These are phyloP conservation scores for Anodontia alba DNA, from an alignment of 2,888 invertebrate genomes.

Conservation along the genomic window DNA sequence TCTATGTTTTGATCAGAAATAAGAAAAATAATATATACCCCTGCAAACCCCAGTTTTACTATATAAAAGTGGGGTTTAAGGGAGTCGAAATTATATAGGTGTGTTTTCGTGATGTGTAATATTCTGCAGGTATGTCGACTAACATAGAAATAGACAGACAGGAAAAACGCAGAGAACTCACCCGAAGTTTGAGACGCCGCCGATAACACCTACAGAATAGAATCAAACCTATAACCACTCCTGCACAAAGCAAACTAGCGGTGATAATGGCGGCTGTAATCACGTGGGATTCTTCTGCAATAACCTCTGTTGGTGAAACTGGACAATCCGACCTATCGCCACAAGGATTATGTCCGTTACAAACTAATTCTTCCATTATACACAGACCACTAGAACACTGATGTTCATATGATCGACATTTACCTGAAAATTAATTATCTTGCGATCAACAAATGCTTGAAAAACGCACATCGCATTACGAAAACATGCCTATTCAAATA, in stretches of 20 bases:
- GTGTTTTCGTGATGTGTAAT: no score
- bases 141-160: no score
- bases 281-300: slow-evolving; percentile 32
- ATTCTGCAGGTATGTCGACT: no score
- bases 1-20: no score
- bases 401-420: slow-evolving; percentile 52
- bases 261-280: slow-evolving; percentile 27
- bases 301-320: slow-evolving; percentile 20
- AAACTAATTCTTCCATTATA: slow-evolving; percentile 55
- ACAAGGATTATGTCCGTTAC: slow-evolving; percentile 60
- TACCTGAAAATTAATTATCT: slow-evolving; percentile 41
- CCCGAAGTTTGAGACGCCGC: slow-evolving; percentile 33
- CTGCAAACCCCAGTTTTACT: no score
- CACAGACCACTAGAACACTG: slow-evolving; percentile 50
- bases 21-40: no score
- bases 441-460: no score
- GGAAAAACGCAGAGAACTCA: slow-evolving; percentile 14
- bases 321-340: slow-evolving; percentile 54
- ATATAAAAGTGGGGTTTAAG: no score
- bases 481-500: no score
- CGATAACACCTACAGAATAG: slow-evolving; percentile 42
- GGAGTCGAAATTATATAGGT: no score
- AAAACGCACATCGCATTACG: no score
- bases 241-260: slow-evolving; percentile 22
- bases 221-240: slow-evolving; percentile 15